Base-by-base conservation (phyloP, 2,797 vertebrate species). In the Sebastes minor region DNA sequence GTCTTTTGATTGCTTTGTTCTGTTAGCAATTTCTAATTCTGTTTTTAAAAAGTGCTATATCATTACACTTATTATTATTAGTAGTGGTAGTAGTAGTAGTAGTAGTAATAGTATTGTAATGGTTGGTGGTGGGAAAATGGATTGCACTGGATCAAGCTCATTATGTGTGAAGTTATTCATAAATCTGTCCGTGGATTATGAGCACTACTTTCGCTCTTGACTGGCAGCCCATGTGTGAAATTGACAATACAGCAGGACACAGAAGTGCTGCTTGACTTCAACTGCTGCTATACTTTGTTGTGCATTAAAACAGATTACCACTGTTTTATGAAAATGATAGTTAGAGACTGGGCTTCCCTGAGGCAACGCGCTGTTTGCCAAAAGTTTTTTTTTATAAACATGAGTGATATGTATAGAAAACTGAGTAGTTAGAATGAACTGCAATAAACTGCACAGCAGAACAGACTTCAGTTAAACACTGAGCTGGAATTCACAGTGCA, bases 101-200 rank as follows among this genome's bases (percentile, higher is more conserved):
- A 42, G 38, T 42, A 16, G 6, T 16, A 7, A 0, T 16, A 30
- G 28, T 30, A 42, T 42, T 42, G 38, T 16, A 42, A 42, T 16
- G 68, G 76, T 79, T 62, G 14, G 28, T 65, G 7, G 10, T 6
- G 12, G 11, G 16, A 28, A 18, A 25, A 52, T 62, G 22, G 38
- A 67, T 86, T 68, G 38, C 52, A 52, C 16, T 75, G 74, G 80
- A 87, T 91, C 83, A 84, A 76, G 71, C 86, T 88, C 78, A 91
- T 92, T 85, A 83, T 85, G 76, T 72, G 73, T 89, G 74, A 82
- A 78, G 83, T 81, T 87, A 80, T 86, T 87, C 79, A 69, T 61
- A 76, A 80, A 85, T 84, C 23, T 90, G 84, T 84, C 62, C 57
- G 32, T 84, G 74, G 78, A 78, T 85, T 86, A 84, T 86, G 70